Evolutionary conservation across 2,888 invertebrate genomes (phyloP).

Genomic region (Mythimna impura): DNA sequence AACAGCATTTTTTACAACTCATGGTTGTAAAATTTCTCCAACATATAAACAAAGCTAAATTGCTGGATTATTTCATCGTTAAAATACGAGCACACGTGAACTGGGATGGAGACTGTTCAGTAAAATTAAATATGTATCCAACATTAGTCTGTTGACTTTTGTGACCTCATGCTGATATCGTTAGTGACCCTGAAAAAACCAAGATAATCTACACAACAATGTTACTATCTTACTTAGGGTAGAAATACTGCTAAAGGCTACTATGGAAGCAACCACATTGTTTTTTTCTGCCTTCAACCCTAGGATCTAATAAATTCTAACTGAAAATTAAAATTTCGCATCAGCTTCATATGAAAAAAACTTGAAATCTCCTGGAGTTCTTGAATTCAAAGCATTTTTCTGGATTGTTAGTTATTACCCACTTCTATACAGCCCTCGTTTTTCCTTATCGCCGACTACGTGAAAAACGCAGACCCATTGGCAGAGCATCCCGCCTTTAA

Average conservation of each 20-base stretch:
- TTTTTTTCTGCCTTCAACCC: not conserved
- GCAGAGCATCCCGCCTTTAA: not conserved
- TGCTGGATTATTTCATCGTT: slow-evolving; percentile 14
- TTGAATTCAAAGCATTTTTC: not conserved
- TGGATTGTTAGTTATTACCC: not conserved
- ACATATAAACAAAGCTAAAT: slow-evolving; percentile 23
- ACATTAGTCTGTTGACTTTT: slow-evolving; percentile 43
- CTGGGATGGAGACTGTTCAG: slow-evolving; percentile 1
- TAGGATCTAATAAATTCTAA: not conserved
- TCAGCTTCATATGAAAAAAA: not conserved
- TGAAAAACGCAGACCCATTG: slow-evolving; percentile 16
- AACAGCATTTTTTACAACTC: slow-evolving; percentile 33
- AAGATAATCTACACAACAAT: slow-evolving; percentile 13
- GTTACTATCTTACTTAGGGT: not conserved
- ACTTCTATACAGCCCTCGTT: not conserved
- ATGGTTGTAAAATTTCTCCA: slow-evolving; percentile 29
- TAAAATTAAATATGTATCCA: slow-evolving; percentile 10
- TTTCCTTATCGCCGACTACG: not conserved
- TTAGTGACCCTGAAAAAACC: slow-evolving; percentile 20
- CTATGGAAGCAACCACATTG: not conserved
- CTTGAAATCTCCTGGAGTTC: not conserved
- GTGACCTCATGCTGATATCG: slow-evolving; percentile 49
- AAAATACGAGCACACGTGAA: slow-evolving; percentile 6
- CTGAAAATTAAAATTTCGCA: not conserved
- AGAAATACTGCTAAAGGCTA: not conserved